These are phyloP conservation scores for Drosophila nr. medialis DNA, from an alignment of 2,888 invertebrate species.

Conservation along the genomic window DNA sequence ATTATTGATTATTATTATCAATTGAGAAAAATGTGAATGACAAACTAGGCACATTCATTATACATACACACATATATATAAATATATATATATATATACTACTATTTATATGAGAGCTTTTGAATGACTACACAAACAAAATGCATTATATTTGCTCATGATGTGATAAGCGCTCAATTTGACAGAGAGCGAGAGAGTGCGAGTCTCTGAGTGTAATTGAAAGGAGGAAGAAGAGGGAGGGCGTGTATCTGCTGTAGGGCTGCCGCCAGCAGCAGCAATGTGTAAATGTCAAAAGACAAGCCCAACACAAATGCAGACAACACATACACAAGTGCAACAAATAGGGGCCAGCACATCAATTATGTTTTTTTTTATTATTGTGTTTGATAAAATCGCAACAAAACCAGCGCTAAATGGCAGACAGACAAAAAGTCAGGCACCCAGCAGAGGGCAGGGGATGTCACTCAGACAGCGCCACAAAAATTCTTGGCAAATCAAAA, in stretches of 20 bases:
- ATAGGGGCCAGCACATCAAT: slow-evolving; percentile 74
- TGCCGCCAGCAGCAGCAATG: slow-evolving; percentile 59
- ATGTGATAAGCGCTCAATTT: slow-evolving; percentile 25
- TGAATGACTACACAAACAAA: slow-evolving; percentile 22
- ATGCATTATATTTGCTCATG: slow-evolving; percentile 21
- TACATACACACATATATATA: background rate
- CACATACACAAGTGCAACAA: slow-evolving; percentile 34
- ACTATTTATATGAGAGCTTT: slow-evolving; percentile 16
- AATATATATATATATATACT: background rate
- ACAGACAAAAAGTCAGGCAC: slow-evolving; percentile 4
- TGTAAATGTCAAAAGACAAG: slow-evolving; percentile 70
- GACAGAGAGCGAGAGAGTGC: slow-evolving; percentile 5
- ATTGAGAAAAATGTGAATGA: slow-evolving; percentile 19
- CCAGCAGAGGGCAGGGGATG: slow-evolving; percentile 14
- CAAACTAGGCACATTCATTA: slow-evolving; percentile 12
- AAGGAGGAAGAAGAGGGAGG: slow-evolving; percentile 17
- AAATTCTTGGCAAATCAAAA: slow-evolving; percentile 68
- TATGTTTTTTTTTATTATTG: slow-evolving; percentile 67
- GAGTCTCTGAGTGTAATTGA: background rate
- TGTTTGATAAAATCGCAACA: slow-evolving; percentile 70
- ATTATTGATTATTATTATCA: slow-evolving; percentile 58
- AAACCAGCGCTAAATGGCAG: slow-evolving; percentile 29
- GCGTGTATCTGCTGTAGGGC: slow-evolving; percentile 41
- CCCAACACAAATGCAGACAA: slow-evolving; percentile 36
- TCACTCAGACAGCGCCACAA: slow-evolving; percentile 52